Evolutionary conservation across 2,888 invertebrate species (phyloP), one percentile per base, ranked within the genome.

Genomic region (Stegophylla sp.): DNA sequence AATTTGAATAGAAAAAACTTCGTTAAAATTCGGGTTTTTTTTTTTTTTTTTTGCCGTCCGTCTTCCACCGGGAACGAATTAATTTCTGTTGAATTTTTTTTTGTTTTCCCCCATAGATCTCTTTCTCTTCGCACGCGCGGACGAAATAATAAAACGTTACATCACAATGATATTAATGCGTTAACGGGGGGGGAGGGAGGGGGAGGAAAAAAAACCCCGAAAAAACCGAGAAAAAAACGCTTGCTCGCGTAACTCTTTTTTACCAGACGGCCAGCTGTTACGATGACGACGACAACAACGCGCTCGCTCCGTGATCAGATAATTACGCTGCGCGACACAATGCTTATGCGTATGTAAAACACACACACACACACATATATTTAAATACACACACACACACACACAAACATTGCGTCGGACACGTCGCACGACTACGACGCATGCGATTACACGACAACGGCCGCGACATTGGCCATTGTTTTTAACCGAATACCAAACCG

Each of bases 81-180:
- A 79, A 79, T 79, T 79, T 79, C 7, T 13, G 69, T 61, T n/a
- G 51, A 28, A 26, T 79, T 79, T 71, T 67, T 59, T 59, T 59
- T 59, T 59, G 3, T 34, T 17, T 51, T 15, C 17, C 17, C 17
- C 5, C 34, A 34, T 34, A 3, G 34, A 7, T 34, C 34, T 53
- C 20, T 79, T 53, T 9, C 20, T 61, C 20, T 23, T 3, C 23
- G 20, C 28, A 48, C 34, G n/a, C 7, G 34, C 12, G 17, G n/a
- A 51, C 51, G n/a, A 51, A 34, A 34, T 7, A 7, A 34, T 34
- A 34, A 34, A 34, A 34, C 34, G 34, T 7, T 34, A 34, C 34
- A 7, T 34, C 34, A 34, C 34, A 34, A 34, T 34, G 34, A 34
- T 34, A 34, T 7, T n/a, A n/a, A n/a, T n/a, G n/a, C n/a, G n/a